These are phyloP conservation scores for Platerodrilus igneus DNA, from an alignment of 2,888 invertebrate species.

Conservation along the genomic window DNA sequence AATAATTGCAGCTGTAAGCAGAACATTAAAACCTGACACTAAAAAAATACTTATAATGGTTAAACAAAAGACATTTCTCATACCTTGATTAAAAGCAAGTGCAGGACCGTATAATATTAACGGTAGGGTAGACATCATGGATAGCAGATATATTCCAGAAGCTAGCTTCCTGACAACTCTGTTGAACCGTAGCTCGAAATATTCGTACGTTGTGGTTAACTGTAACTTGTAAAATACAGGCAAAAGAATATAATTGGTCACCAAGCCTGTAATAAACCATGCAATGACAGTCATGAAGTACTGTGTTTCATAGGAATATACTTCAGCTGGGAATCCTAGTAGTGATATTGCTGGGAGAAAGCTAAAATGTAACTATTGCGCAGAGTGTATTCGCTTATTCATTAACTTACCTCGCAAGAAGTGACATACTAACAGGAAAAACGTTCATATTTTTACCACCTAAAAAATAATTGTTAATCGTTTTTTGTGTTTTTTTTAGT, in stretches of 20 bases:
- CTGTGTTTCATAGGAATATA: conserved; percentile 66
- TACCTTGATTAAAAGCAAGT: conserved; percentile 65
- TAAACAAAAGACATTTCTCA: conserved; percentile 26
- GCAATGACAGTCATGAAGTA: conserved; percentile 52
- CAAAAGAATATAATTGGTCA: conserved; percentile 50
- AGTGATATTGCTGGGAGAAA: conserved; percentile 71
- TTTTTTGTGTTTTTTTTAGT: too few species aligned
- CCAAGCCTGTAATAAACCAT: conserved; percentile 37
- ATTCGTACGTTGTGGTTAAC: conserved; percentile 65
- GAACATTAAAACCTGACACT: conserved; percentile 63
- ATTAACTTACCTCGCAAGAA: conserved; percentile 63
- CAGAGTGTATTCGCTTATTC: too few species aligned
- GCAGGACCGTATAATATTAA: conserved; percentile 68
- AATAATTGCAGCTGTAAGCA: conserved; percentile 60
- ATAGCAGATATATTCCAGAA: conserved; percentile 57
- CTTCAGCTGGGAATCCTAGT: conserved; percentile 69
- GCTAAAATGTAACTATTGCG: too few species aligned
- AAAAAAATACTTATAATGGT: too few species aligned
- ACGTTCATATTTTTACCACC: conserved; percentile 66
- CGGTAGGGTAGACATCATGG: conserved; percentile 58
- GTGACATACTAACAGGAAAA: conserved; percentile 64
- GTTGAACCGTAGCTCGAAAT: conserved; percentile 61
- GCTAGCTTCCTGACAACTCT: conserved; percentile 56
- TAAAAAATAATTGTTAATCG: conserved; percentile 62
- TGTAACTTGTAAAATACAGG: conserved; percentile 68